phyloP scores from a whole-genome alignment of 2,888 invertebrate genomes.

The Vandiemenella viatica region DNA sequence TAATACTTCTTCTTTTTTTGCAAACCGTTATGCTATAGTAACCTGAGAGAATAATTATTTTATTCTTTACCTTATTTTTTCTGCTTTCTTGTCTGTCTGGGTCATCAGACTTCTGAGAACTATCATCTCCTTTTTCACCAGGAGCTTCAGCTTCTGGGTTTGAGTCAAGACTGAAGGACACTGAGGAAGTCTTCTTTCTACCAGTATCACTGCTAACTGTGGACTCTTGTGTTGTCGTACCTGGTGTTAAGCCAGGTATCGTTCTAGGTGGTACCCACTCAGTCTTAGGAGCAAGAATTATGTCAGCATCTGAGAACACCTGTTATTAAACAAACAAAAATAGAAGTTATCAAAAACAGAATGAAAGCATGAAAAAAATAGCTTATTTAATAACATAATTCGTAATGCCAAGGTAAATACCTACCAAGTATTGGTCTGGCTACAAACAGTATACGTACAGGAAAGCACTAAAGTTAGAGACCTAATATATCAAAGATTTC shows the following conservation, averaged over 20 bases:
- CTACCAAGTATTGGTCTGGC: too few species aligned
- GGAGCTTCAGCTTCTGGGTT: conserved; percentile 26
- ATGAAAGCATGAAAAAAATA: too few species aligned
- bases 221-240: conserved; percentile 26
- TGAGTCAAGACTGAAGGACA: conserved; percentile 48
- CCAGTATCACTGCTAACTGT: conserved; percentile 29
- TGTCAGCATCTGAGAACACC: conserved; percentile 63
- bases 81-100: conserved; percentile 39
- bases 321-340: too few species aligned
- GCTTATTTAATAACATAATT: too few species aligned
- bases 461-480: too few species aligned
- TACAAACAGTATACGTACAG: too few species aligned
- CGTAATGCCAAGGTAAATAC: too few species aligned
- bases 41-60: too few species aligned
- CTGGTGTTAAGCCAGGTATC: conserved; percentile 27
- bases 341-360: too few species aligned
- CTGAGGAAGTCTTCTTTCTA: conserved; percentile 54
- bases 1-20: too few species aligned
- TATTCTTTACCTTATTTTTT: conserved; percentile 56
- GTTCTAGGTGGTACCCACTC: conserved; percentile 80
- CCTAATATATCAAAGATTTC: too few species aligned
- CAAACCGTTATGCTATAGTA: too few species aligned
- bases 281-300: conserved; percentile 53
- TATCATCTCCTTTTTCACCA: conserved; percentile 38
- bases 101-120: conserved; percentile 26